Evolutionary conservation across 1,140 invertebrate genomes (phyloP).

Genomic region (Drosophila elegans): DNA sequence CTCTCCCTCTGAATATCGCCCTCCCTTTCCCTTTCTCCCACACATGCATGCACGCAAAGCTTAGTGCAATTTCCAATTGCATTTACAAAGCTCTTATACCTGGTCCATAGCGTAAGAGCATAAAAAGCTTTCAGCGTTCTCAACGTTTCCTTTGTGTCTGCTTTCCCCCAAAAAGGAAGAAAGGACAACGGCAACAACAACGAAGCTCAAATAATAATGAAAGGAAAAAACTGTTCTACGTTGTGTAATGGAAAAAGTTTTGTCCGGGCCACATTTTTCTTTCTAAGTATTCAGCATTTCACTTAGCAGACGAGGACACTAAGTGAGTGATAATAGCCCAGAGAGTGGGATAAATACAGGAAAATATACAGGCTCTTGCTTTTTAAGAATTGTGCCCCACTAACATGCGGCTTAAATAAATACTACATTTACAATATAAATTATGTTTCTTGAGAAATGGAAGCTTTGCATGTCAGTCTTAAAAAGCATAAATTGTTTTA

Average conservation of each 20-base stretch:
- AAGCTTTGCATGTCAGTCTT: no score
- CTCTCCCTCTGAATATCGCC: neutral
- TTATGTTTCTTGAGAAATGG: neutral
- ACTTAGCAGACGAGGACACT: conserved; percentile 61
- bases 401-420: neutral
- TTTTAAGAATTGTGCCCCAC: neutral
- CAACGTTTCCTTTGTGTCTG: conserved; percentile 77
- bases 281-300: conserved; percentile 77
- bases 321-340: conserved; percentile 38
- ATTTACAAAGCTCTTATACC: conserved; percentile 63
- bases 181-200: conserved; percentile 34
- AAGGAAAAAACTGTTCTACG: conserved; percentile 75
- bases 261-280: conserved; percentile 76
- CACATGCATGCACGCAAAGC: conserved; percentile 5
- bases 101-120: conserved; percentile 50
- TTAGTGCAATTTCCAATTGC: conserved; percentile 27
- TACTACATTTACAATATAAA: neutral
- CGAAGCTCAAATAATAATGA: conserved; percentile 53
- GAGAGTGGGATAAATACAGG: conserved; percentile 13
- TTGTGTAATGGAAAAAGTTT: conserved; percentile 83
- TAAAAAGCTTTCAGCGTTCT: conserved; percentile 79
- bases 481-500: no score
- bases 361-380: conserved; percentile 15
- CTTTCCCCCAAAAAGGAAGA: conserved; percentile 59
- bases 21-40: neutral